Evolutionary conservation across 2,888 invertebrate species (phyloP).

Genomic region (Netelia inedita): DNA sequence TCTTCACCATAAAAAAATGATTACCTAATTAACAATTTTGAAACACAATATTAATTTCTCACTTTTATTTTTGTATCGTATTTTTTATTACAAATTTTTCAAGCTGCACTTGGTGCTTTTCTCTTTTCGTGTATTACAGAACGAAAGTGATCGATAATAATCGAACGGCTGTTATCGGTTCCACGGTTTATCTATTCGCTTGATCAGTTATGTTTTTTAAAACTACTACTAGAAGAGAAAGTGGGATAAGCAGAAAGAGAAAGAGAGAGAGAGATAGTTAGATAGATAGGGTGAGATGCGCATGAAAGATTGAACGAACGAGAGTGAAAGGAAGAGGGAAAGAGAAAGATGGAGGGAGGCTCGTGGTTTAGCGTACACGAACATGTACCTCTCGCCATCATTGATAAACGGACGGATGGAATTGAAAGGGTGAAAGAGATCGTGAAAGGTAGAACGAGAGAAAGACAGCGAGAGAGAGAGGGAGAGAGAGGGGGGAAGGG

Average conservation of each 20-base stretch:
- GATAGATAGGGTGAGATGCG: conserved; percentile 21
- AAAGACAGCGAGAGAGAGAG: background rate
- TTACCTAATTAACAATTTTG: too few relatives aligned
- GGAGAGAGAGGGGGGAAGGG: background rate
- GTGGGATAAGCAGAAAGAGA: conserved; percentile 20
- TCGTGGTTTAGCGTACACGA: conserved; percentile 52
- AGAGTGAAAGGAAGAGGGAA: conserved; percentile 19
- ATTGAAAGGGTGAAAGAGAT: conserved; percentile 53
- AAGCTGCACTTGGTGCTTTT: background rate
- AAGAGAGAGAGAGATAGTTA: conserved; percentile 24
- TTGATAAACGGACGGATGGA: conserved; percentile 46
- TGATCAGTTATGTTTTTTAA: conserved; percentile 49
- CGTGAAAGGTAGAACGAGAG: conserved; percentile 16
- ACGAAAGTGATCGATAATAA: conserved; percentile 34
- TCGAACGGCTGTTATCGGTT: conserved; percentile 57
- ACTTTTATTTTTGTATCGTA: background rate
- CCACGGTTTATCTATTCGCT: conserved; percentile 61
- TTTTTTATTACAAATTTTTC: background rate
- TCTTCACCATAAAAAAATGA: too few relatives aligned
- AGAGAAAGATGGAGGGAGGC: conserved; percentile 28
- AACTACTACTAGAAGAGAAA: conserved; percentile 32
- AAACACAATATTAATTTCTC: too few relatives aligned
- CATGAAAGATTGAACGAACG: conserved; percentile 10
- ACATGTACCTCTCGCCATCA: conserved; percentile 38
- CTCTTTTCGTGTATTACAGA: background rate